phyloP scores from a whole-genome alignment of 2,888 invertebrate genomes.

The Drosophila recens region DNA sequence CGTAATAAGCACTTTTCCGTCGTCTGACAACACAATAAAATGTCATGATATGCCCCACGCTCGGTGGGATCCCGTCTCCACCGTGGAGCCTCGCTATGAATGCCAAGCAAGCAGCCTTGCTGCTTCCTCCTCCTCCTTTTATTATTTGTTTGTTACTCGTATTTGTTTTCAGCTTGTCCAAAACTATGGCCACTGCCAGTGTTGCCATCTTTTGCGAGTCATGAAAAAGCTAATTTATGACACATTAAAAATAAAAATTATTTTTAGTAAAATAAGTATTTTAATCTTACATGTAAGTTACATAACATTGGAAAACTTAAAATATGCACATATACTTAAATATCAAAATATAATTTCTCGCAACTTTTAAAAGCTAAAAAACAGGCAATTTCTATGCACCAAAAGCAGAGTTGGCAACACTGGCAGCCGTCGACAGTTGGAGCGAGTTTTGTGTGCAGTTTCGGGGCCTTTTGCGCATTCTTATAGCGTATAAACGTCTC shows the following conservation, averaged over 20 bases:
- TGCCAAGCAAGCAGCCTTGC: constrained; percentile 21
- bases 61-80: constrained; percentile 63
- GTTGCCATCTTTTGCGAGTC: constrained; percentile 9
- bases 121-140: neutral
- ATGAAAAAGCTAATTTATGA: neutral
- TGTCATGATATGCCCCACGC: constrained; percentile 84
- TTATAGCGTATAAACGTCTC: constrained; percentile 83
- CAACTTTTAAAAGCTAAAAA: neutral
- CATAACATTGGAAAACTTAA: neutral
- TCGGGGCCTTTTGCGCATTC: constrained; percentile 70
- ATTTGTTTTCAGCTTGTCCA: constrained; percentile 70
- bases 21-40: constrained; percentile 84
- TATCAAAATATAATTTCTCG: neutral
- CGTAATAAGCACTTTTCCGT: constrained; percentile 84
- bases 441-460: constrained; percentile 42
- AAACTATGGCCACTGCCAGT: constrained; percentile 63
- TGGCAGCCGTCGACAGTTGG: constrained; percentile 33
- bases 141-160: constrained; percentile 25
- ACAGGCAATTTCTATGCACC: neutral
- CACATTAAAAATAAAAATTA: neutral
- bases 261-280: neutral
- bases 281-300: no score
- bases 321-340: neutral
- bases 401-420: constrained; percentile 3
- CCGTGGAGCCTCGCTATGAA: constrained; percentile 14